Evolutionary conservation across 2,888 invertebrate genomes (phyloP), one percentile per base, ranked within the genome.

Genomic region (Hydropsyche betteni): DNA sequence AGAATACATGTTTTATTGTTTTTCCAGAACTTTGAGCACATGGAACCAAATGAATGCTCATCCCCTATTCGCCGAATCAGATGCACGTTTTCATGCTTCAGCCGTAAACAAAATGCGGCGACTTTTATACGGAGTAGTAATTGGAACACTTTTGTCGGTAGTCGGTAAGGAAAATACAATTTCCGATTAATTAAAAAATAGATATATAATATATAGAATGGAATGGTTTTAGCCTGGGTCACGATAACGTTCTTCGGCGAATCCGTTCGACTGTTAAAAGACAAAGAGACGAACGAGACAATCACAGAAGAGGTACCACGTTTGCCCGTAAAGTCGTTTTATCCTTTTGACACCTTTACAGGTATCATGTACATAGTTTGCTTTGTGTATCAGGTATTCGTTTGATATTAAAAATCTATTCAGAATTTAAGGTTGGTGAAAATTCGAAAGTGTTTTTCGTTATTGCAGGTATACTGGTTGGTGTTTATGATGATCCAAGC

Each of bases 21-120:
- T 58, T 72, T 77, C 76, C 75, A 91, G 94, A 81, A 93, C 94
- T 0, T 83, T 94, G 55, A 92, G 91, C 44, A 91, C 93, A 78
- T 95, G 95, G 95, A 95, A 95, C 83, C 93, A 94, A 84, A 90
- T 92, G 0, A 94, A 94, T 84, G 91, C 92, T 74, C 94, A 95
- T 84, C 94, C 95, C 0, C 83, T 95, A 55, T 95, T 95, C 83
- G 91, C 93, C 68, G 95, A 95, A 83, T 94, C 94, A 0, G 93
- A 94, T 82, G 90, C 92, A 0, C 88, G 92, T 24, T 94, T 92
- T 83, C 93, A 94, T 82, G 90, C 92, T 55, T 88, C 93, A 52
- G 88, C 94, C 0, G 83, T 94, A 71, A 90, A 90, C 74, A 93
- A 93, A 84, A 94, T 93, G 91, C 86, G 94, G 69, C 90, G 90